phyloP scores from a whole-genome alignment of 2,797 vertebrate genomes.

The Pseudotriccus pelzelni region DNA sequence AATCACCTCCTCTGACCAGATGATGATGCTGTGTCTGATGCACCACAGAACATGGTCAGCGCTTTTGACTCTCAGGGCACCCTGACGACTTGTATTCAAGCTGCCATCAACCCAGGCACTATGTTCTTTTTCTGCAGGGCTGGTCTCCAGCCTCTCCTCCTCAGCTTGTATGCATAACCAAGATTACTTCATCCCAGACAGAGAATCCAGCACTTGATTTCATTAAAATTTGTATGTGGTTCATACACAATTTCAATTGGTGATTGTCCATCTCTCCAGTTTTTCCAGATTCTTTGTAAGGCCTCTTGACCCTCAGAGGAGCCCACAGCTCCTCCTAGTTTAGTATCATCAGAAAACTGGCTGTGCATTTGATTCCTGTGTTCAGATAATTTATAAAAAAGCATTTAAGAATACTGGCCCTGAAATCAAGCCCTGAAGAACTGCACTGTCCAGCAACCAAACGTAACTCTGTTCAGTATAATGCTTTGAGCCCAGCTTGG shows the following conservation, averaged over 20 bases:
- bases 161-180: neutral
- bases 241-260: fast-evolving
- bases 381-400: neutral
- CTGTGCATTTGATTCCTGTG: neutral
- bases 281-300: neutral
- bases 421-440: neutral
- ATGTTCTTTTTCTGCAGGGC: neutral
- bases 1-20: fast-evolving
- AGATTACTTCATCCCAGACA: neutral
- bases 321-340: neutral
- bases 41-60: fast-evolving
- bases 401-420: neutral
- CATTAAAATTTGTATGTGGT: neutral
- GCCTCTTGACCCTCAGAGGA: neutral
- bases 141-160: neutral
- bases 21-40: neutral
- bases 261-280: neutral
- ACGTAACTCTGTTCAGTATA: neutral
- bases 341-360: too few species aligned
- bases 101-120: neutral
- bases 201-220: neutral
- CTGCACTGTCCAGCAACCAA: neutral
- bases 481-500: fast-evolving
- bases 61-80: too few species aligned
- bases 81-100: neutral